Conservation (phyloP, 2,888 invertebrate genomes). For the Limnephilus auricula region DNA sequence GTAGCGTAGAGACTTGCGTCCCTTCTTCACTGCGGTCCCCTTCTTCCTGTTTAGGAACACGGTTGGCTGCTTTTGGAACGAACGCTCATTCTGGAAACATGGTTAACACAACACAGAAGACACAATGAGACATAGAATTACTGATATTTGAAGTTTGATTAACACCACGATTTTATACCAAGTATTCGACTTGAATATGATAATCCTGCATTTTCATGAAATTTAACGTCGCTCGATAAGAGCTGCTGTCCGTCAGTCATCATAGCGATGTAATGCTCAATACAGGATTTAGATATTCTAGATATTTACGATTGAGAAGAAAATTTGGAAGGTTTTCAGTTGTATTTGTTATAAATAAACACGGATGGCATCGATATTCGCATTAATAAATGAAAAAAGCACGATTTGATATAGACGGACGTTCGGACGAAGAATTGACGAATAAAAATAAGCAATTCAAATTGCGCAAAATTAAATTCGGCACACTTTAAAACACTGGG, state of each 20-base stretch:
- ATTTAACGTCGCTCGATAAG: background rate
- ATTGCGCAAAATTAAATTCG: background rate
- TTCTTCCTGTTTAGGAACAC: constrained; percentile 96
- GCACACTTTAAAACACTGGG: background rate
- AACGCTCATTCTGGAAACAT: constrained; percentile 89
- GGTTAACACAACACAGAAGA: constrained; percentile 7
- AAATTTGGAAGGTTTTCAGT: background rate
- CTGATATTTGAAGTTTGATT: background rate
- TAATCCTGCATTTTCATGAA: background rate
- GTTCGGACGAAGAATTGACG: background rate
- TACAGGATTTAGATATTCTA: background rate
- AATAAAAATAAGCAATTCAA: background rate
- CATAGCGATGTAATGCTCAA: background rate
- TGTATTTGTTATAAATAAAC: background rate
- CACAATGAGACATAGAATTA: background rate
- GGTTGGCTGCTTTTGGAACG: constrained; percentile 98
- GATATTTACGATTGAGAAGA: background rate
- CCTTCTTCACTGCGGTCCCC: constrained; percentile 84
- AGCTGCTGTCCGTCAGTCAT: too few relatives aligned
- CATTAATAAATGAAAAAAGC: background rate
- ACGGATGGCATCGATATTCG: background rate
- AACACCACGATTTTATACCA: background rate
- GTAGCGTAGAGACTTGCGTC: constrained; percentile 88
- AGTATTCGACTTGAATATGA: background rate
- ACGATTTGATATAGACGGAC: background rate